Base-by-base conservation (phyloP, 1,140 invertebrate species). In the Hyles euphorbiae region DNA sequence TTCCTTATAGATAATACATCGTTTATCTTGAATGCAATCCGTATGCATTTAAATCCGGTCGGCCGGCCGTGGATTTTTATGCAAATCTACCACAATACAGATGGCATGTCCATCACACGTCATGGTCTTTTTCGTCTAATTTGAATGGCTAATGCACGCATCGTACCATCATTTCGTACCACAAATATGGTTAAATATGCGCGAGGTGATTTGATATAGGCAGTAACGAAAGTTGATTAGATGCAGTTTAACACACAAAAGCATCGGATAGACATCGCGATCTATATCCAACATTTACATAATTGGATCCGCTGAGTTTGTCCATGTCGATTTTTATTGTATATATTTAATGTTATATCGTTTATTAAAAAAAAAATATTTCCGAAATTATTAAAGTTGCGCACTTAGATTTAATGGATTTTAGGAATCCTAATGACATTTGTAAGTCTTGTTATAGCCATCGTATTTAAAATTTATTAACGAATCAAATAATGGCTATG, bases 101-200 rank as follows among this genome's bases (percentile, higher is more conserved):
- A 87, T 81, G 81, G 80, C 76, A 78, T 83, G 83, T 86, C 84
- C 84, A 86, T 86, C 85, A 88, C 70, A 70, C 68, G 69, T 66
- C 60, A 54, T 69, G 61, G 67, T 68, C 72, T 72, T 77, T 85
- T 81, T 81, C 71, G 59, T 81, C 74, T 84, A 83, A 81, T 86
- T 84, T 88, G 74, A 87, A 84, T 86, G 69, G 68, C 72, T 84
- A 76, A 83, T 83, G 62, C 70, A 73, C 62, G 57, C 62, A 70
- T 66, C 74, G 22, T 22, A 22, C 77, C 78, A 76, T 69, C 71
- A 62, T 70, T 68, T 59, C 49, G 46, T 40, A 22, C 44, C 22
- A 60, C 58, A 61, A 61, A 58, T 61, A 65, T 65, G 59, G 63
- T 49, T 49, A 61, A 65, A 65, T 61, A 69, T 61, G 58, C 53